Evolutionary conservation across 2,113 vertebrate species (phyloP), one percentile per base, ranked within the genome.

Genomic region (Numenius arquata): DNA sequence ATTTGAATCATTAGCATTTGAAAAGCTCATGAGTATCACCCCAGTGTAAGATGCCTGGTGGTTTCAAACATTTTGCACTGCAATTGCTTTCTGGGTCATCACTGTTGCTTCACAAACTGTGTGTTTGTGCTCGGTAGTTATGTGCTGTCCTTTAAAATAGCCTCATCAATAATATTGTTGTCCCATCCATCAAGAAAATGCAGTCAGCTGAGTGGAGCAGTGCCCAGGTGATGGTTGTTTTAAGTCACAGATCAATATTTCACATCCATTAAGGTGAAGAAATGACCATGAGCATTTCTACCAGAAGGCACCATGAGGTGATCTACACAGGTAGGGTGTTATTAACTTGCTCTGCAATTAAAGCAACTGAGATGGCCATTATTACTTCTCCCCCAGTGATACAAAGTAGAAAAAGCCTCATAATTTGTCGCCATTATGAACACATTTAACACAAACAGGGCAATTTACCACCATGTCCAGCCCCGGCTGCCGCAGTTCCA

Each of bases 271-370:
- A 61, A 61, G 16, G 11, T 30, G 75, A 70, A 85, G 76, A 93
- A 90, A 80, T 19, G 27, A 43, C 61, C 78, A 59, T 62, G n/a
- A 27, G 3, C 0, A 0, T 53, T 93, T 81, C 40, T 30, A 59
- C 26, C 34, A 68, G 40, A 65, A 85, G 32, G 34, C 21, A 29
- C 18, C 0, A 0, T 20, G 52, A 38, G 11, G 36, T 66, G 82
- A 85, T 78, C 56, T 61, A 11, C 61, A 34, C 2, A 1, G 43
- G 19, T 29, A 32, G 36, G 7, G 4, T 36, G 82, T 62, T 47
- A 67, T 88, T 88, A 91, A 76, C 63, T 90, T n/a, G 23, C 50
- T 9, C 18, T 55, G 47, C 67, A 95, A 74, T 95, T 94, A 92
- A 77, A 43, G 40, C 45, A 80, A 20, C 3, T 32, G 59, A 82